These are phyloP conservation scores for Acrobasis repandana DNA, from an alignment of 2,888 invertebrate species.

Conservation along the genomic window DNA sequence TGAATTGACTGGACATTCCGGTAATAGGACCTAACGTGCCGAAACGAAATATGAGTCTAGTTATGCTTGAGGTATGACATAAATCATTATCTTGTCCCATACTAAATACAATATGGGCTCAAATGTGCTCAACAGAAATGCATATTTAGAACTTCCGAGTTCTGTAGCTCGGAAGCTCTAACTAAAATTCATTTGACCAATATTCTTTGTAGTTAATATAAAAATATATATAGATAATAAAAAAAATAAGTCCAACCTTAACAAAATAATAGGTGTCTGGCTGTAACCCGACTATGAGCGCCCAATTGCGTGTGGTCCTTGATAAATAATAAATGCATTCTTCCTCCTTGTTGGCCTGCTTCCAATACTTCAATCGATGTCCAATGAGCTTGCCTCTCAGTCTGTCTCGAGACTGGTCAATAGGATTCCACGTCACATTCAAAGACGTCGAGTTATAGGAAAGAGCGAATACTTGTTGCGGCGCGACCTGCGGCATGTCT, in stretches of 20 bases:
- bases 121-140: too few relatives aligned
- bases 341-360: slow-evolving; percentile 87
- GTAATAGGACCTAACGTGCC: too few relatives aligned
- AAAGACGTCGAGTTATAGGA: slow-evolving; percentile 96
- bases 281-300: slow-evolving; percentile 95
- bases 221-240: too few relatives aligned
- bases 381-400: slow-evolving; percentile 95
- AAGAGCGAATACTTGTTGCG: slow-evolving; percentile 89
- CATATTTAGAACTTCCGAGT: too few relatives aligned
- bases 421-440: slow-evolving; percentile 95
- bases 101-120: too few relatives aligned
- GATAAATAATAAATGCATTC: slow-evolving; percentile 93
- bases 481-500: slow-evolving; percentile 96
- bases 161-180: too few relatives aligned
- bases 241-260: slow-evolving; percentile 79
- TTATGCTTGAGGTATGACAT: too few relatives aligned
- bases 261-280: slow-evolving; percentile 97
- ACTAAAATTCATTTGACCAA: neutral
- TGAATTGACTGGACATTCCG: too few relatives aligned
- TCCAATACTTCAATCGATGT: slow-evolving; percentile 97
- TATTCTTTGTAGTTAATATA: too few relatives aligned
- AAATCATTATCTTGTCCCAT: too few relatives aligned
- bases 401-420: slow-evolving; percentile 91
- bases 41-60: too few relatives aligned
- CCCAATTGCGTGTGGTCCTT: slow-evolving; percentile 91